These are phyloP conservation scores for Ormia ochracea DNA, from an alignment of 2,888 invertebrate genomes.

Conservation along the genomic window DNA sequence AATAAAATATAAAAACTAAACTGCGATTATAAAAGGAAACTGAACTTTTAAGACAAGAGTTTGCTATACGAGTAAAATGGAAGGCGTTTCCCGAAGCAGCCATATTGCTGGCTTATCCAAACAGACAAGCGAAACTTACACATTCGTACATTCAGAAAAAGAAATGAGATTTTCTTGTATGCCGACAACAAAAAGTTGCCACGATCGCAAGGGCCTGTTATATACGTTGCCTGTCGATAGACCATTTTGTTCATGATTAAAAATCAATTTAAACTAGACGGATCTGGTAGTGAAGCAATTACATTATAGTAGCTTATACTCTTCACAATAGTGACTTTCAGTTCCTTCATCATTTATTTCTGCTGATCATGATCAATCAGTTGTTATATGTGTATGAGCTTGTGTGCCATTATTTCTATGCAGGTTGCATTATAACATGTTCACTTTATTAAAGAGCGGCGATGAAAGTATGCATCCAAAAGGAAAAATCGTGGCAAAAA, in stretches of 20 bases:
- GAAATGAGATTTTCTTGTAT: constrained; percentile 5
- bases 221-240: constrained; percentile 43
- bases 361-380: constrained; percentile 17
- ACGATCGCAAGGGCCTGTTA: constrained; percentile 1
- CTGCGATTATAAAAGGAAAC: background rate
- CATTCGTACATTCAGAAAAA: background rate
- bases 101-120: background rate
- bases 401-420: background rate
- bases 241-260: constrained; percentile 61
- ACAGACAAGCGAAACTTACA: constrained; percentile 13
- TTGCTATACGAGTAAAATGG: background rate
- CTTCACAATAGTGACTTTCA: constrained; percentile 17
- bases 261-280: constrained; percentile 62
- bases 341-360: constrained; percentile 2
- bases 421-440: constrained; percentile 2
- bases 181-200: constrained; percentile 11
- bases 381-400: background rate
- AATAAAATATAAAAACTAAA: background rate
- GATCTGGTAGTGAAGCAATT: constrained; percentile 57
- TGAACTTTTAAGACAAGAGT: background rate
- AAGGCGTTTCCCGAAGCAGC: constrained; percentile 48
- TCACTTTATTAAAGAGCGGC: background rate
- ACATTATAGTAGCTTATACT: constrained; percentile 32
- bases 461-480: constrained; percentile 32
- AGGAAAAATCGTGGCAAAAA: constrained; percentile 72